Percentiles rank a stretch among this genome's conserved stretches.
These are phyloP conservation scores for Coryphaenoides rupestris DNA, from an alignment of 2,113 vertebrate genomes.

Conservation along the genomic window DNA sequence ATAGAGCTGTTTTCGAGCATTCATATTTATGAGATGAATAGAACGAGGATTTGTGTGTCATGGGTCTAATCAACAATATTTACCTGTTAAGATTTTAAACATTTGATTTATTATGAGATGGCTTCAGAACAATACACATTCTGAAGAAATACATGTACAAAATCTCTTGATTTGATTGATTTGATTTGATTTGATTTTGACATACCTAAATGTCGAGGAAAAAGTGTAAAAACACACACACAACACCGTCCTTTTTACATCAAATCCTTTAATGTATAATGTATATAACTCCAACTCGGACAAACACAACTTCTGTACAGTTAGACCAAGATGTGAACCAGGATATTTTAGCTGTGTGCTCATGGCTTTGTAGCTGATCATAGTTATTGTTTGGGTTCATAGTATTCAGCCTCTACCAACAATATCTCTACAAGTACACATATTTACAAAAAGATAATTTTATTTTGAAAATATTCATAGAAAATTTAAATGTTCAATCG, in stretches of 20 bases:
- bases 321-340: constrained; percentile 29
- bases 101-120: no score
- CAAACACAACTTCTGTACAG: constrained; percentile 56
- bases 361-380: not conserved
- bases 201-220: not conserved
- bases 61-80: no score
- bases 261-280: constrained; percentile 38
- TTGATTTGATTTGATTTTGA: not conserved
- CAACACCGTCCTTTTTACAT: not conserved
- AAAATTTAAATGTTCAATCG: constrained; percentile 21
- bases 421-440: constrained; percentile 39
- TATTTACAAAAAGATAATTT: constrained; percentile 57
- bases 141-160: no score
- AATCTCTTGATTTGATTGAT: not conserved
- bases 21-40: no score
- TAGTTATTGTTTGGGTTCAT: not conserved
- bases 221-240: constrained; percentile 11
- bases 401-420: not conserved
- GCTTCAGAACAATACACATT: no score
- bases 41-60: no score
- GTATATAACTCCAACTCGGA: constrained; percentile 54
- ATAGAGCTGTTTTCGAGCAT: no score
- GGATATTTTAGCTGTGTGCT: not conserved
- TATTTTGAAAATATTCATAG: constrained; percentile 7
- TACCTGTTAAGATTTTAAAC: no score